phyloP scores from a whole-genome alignment of 2,888 invertebrate species.

The Hermaeophaga mercurialis region DNA sequence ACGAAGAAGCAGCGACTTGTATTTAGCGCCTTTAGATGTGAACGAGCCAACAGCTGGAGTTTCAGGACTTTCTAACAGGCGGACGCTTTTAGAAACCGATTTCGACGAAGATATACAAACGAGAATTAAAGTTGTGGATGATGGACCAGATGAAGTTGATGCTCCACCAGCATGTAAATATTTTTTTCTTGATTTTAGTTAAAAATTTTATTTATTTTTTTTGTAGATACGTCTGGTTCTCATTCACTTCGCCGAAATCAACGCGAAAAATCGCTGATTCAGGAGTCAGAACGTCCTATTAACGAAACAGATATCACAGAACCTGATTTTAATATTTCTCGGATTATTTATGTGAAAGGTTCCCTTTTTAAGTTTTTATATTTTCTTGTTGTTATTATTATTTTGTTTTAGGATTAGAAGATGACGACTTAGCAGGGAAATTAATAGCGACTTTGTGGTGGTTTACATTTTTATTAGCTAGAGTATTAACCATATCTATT shows the following conservation, averaged over 20 bases:
- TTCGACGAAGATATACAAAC: slow-evolving; percentile 31
- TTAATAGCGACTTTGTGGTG: slow-evolving; percentile 75
- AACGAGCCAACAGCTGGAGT: background rate
- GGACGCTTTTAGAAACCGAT: slow-evolving; percentile 31
- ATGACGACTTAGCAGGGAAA: slow-evolving; percentile 75
- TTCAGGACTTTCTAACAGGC: slow-evolving; percentile 17
- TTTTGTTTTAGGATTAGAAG: no score
- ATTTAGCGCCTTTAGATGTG: slow-evolving; percentile 44
- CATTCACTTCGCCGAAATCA: background rate
- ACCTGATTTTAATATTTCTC: slow-evolving; percentile 54
- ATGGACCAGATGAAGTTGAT: slow-evolving; percentile 27
- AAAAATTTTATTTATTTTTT: background rate
- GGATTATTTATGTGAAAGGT: slow-evolving; percentile 61
- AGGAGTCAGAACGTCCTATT: slow-evolving; percentile 37
- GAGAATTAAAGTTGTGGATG: slow-evolving; percentile 20
- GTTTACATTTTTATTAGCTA: slow-evolving; percentile 74
- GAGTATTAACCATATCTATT: slow-evolving; percentile 71
- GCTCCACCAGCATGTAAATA: slow-evolving; percentile 21
- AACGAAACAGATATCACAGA: slow-evolving; percentile 30
- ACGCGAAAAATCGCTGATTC: slow-evolving; percentile 43
- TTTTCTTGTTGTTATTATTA: no score
- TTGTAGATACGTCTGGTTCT: slow-evolving; percentile 24
- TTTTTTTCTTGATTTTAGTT: background rate
- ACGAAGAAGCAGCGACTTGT: slow-evolving; percentile 52
- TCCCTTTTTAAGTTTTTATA: no score